Evolutionary conservation across 2,888 invertebrate species (phyloP).

Genomic region (Eristalis arbustorum): DNA sequence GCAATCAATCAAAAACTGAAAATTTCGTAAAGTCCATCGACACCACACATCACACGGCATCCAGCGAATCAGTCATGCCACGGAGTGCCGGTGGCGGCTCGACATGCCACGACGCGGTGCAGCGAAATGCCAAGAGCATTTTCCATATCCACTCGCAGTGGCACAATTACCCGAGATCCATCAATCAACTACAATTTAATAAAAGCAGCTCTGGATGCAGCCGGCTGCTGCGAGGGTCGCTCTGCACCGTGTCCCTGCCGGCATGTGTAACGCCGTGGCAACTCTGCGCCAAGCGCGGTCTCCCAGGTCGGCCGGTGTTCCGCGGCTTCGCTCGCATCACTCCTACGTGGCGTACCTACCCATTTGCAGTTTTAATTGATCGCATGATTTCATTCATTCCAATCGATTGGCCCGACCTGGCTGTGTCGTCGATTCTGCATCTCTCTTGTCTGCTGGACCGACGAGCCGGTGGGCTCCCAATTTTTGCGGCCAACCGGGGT

Average conservation of each 20-base stretch:
- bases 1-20: slow-evolving; percentile 55
- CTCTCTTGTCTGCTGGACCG: too few species aligned
- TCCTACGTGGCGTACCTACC: slow-evolving; percentile 33
- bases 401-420: slow-evolving; percentile 37
- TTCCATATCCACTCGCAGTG: slow-evolving; percentile 68
- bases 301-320: neutral
- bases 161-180: slow-evolving; percentile 69
- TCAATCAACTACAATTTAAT: slow-evolving; percentile 68
- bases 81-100: slow-evolving; percentile 11
- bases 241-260: neutral
- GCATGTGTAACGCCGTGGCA: too few species aligned
- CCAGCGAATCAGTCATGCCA: slow-evolving; percentile 55
- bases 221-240: neutral
- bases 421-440: too few species aligned
- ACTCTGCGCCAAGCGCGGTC: too few species aligned
- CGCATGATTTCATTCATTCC: slow-evolving; percentile 69
- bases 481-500: neutral
- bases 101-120: neutral
- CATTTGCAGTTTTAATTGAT: slow-evolving; percentile 70
- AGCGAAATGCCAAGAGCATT: slow-evolving; percentile 64
- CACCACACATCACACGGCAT: slow-evolving; percentile 53
- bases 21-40: slow-evolving; percentile 66
- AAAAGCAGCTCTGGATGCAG: slow-evolving; percentile 45
- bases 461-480: slow-evolving; percentile 14
- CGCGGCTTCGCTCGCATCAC: slow-evolving; percentile 3